Percentiles rank a stretch among this genome's conserved stretches.
Evolutionary conservation across 92 coral and sea anemone species (phyloP).

Genomic region (Phenganax stokvisi): DNA sequence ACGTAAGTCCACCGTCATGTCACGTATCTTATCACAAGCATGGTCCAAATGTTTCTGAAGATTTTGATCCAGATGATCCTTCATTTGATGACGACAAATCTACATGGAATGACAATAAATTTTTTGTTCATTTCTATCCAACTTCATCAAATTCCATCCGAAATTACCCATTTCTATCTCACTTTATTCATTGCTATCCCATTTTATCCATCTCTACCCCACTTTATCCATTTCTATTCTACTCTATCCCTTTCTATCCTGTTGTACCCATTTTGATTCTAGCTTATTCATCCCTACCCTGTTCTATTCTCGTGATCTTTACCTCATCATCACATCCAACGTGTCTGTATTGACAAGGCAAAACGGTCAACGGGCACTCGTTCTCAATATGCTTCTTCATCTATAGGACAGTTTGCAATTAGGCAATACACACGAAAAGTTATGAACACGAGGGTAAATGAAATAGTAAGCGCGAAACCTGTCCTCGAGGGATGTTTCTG

Average conservation of each 20-base stretch:
- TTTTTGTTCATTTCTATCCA: background rate
- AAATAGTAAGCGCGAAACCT: conserved; percentile 9
- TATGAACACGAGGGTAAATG: background rate
- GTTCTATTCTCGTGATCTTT: background rate
- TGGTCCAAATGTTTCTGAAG: conserved; percentile 30
- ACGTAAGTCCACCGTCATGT: conserved; percentile 24
- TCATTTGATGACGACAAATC: conserved; percentile 23
- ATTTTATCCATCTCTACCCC: background rate
- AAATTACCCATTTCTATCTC: too few relatives aligned
- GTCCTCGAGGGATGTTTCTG: conserved; percentile 27
- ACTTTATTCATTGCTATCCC: too few relatives aligned
- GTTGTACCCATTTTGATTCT: too few relatives aligned
- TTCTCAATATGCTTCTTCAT: conserved; percentile 34
- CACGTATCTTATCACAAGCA: conserved; percentile 34
- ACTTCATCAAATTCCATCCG: too few relatives aligned
- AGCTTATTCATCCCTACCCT: too few relatives aligned
- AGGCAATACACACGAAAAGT: background rate
- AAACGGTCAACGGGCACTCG: conserved; percentile 29
- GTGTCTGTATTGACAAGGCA: conserved; percentile 36
- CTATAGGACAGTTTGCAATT: background rate
- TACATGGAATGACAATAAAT: background rate
- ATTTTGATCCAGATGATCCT: conserved; percentile 18
- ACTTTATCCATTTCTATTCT: background rate
- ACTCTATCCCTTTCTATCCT: too few relatives aligned
- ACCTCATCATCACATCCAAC: conserved; percentile 40